Conservation (phyloP, 2,888 invertebrate genomes). For the Troides aeacus region DNA sequence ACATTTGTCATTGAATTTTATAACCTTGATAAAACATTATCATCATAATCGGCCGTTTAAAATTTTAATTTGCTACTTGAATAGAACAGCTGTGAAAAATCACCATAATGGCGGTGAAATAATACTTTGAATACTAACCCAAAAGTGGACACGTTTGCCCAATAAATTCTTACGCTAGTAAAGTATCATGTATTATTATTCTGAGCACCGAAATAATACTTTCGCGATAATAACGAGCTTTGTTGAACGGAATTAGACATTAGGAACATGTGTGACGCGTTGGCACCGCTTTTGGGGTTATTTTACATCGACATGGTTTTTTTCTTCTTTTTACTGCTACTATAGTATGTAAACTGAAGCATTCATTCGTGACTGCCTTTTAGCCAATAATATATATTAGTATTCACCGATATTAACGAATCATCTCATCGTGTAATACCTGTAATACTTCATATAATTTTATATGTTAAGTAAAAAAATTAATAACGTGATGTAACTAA, state of each 20-base stretch:
- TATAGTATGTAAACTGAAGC: too few relatives aligned
- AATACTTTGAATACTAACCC: constrained; percentile 6
- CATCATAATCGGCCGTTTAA: not conserved
- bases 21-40: too few relatives aligned
- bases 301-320: not conserved
- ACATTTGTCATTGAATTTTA: too few relatives aligned
- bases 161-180: constrained; percentile 38
- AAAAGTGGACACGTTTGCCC: constrained; percentile 46
- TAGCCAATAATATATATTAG: too few relatives aligned
- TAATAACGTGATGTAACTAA: too few relatives aligned
- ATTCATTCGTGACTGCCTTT: too few relatives aligned
- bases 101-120: constrained; percentile 3
- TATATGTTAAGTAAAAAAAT: too few relatives aligned
- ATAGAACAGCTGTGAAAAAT: constrained; percentile 6
- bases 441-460: too few relatives aligned
- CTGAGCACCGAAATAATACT: constrained; percentile 37
- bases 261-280: constrained; percentile 21
- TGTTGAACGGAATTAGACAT: constrained; percentile 23
- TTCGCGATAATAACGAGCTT: constrained; percentile 30
- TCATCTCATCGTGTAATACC: too few relatives aligned
- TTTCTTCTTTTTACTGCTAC: too few relatives aligned
- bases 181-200: constrained; percentile 36
- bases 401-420: too few relatives aligned
- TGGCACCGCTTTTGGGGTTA: not conserved
- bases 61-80: not conserved